Percentiles rank a stretch among this genome's conserved stretches.
Evolutionary conservation across 2,113 vertebrate genomes (phyloP).

Genomic region (Myrmecophaga tridactyla): DNA sequence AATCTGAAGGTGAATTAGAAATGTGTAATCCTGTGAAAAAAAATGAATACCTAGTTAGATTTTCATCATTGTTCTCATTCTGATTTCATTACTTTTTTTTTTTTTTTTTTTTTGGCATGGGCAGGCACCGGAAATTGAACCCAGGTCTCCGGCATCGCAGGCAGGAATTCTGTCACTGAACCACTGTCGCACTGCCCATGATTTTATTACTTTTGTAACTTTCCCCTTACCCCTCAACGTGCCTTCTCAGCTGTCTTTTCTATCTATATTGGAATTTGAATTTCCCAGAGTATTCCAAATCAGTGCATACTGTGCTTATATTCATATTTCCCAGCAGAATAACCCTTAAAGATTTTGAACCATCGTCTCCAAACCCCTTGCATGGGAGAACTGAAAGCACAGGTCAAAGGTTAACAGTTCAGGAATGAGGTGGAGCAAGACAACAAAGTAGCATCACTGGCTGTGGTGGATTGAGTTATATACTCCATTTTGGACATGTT

Average conservation of each 20-base stretch:
- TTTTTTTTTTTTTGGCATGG: no score
- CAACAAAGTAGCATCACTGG: neutral
- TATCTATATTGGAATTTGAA: neutral
- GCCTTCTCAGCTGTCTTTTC: neutral
- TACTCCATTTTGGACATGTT: no score
- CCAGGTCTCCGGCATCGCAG: no score
- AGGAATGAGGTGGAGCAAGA: neutral
- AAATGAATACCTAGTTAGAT: neutral
- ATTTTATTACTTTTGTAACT: neutral
- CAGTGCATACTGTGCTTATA: neutral
- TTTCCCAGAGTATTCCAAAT: conserved; percentile 2
- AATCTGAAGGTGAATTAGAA: neutral
- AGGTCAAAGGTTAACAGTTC: neutral
- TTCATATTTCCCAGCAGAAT: neutral
- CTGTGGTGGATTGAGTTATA: no score
- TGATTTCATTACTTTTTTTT: neutral
- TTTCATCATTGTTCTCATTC: neutral
- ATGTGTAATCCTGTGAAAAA: neutral
- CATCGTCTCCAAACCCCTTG: neutral
- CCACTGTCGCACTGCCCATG: no score
- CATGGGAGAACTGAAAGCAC: neutral
- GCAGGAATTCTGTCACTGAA: no score
- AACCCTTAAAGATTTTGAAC: neutral
- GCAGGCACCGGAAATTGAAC: no score
- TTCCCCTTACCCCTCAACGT: neutral